Base-by-base conservation (phyloP, 2,797 vertebrate species). In the Bradypus variegatus region DNA sequence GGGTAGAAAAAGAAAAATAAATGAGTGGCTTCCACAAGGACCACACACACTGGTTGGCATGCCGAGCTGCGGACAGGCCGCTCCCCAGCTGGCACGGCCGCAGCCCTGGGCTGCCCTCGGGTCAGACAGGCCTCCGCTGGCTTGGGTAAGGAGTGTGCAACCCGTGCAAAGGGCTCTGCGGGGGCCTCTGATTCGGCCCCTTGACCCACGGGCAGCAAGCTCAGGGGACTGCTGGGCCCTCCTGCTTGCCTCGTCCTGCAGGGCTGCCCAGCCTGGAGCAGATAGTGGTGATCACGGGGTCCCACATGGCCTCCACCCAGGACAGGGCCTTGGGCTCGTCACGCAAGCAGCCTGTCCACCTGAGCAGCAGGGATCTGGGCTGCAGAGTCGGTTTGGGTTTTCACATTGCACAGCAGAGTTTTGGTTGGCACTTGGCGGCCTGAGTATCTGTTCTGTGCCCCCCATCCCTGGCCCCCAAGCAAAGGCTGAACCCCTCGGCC, bases 1-100 rank as follows among this genome's bases (percentile, higher is more conserved):
- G 58, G 50, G 70, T 15, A 10, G 79, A 89, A 86, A 88, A 88
- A 90, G 90, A 95, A 96, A 92, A 84, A 88, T 84, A 8, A 87
- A 3, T 14, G 69, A 81, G 60, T 4, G 50, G 78, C 62, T 89
- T 84, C 95, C 95, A 94, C 19, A 82, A 82, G 87, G 97, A 96
- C 97, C 97, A 97, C 97, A 96, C 97, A 97, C 65, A 5, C 38
- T 84, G 96, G 6, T n/a, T 84, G 96, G 95, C 90, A 38, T 10
- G 13, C 89, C 23, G 75, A 23, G 65, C 27, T 36, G 7, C 36
- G 8, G 45, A 5, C 92, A 62, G 65, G 53, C 88, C 19, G 83
- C 16, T 33, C 69, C 91, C 55, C 81, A 77, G 89, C 84, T 64
- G 79, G 76, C 84, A 76, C 73, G 8, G 73, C 29, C 15, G 14